These are phyloP conservation scores for Drosophila villosipedis DNA, from an alignment of 2,888 invertebrate species.

Conservation along the genomic window DNA sequence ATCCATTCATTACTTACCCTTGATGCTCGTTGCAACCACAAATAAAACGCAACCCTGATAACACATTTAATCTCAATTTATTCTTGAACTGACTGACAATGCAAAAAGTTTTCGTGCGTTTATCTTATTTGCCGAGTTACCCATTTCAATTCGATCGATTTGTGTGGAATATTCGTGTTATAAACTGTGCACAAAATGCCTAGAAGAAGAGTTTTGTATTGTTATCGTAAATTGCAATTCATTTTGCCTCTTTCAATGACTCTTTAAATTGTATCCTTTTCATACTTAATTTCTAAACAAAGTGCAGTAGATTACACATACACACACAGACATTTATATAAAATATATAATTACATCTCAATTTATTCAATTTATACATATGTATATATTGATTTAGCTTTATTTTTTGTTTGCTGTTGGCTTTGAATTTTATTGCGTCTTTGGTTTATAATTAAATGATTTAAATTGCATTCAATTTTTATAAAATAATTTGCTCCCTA, in stretches of 20 bases:
- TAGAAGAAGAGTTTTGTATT: conserved; percentile 21
- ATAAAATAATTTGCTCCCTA: conserved; percentile 61
- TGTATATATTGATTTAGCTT: neutral
- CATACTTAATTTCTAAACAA: conserved; percentile 53
- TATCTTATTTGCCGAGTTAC: conserved; percentile 47
- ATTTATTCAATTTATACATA: conserved; percentile 4
- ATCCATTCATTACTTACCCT: neutral
- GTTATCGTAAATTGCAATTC: conserved; percentile 50
- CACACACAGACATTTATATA: conserved; percentile 42
- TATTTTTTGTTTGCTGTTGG: neutral
- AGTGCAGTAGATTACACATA: conserved; percentile 45
- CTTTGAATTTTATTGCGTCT: conserved; percentile 7
- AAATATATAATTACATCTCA: conserved; percentile 20
- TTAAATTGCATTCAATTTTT: conserved; percentile 36
- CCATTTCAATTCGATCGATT: conserved; percentile 54
- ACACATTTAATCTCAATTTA: conserved; percentile 64
- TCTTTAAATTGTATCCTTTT: conserved; percentile 22
- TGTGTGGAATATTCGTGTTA: conserved; percentile 38
- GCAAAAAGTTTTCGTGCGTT: conserved; percentile 62
- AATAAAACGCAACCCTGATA: conserved; percentile 19
- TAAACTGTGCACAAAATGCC: conserved; percentile 52
- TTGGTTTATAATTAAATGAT: conserved; percentile 28
- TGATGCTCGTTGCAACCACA: neutral
- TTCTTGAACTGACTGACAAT: conserved; percentile 55
- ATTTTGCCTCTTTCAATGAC: conserved; percentile 26